These are phyloP conservation scores for Lordiphosa clarofinis DNA, from an alignment of 1,140 invertebrate species.

Conservation along the genomic window DNA sequence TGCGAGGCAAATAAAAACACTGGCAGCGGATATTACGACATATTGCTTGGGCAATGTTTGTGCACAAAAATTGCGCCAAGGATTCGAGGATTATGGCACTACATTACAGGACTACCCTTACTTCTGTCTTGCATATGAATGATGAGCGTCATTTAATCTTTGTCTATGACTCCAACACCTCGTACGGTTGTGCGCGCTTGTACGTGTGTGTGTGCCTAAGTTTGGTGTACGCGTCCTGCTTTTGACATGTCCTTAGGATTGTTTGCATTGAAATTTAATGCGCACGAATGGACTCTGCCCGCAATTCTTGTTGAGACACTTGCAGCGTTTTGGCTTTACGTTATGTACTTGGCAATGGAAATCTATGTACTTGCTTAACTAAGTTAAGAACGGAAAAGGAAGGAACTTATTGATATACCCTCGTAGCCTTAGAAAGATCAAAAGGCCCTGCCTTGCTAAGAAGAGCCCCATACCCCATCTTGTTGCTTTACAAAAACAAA, in stretches of 20 bases:
- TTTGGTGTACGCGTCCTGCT: conserved; percentile 60
- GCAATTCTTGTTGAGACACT: neutral
- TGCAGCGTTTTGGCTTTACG: conserved; percentile 54
- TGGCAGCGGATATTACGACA: conserved; percentile 68
- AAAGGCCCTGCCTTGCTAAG: too few relatives aligned
- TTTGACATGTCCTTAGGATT: conserved; percentile 75
- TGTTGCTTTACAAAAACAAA: too few relatives aligned
- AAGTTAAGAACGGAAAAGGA: too few relatives aligned
- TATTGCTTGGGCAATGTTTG: conserved; percentile 54
- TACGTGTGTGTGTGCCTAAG: conserved; percentile 34
- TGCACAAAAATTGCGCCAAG: conserved; percentile 70
- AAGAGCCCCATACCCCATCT: too few relatives aligned
- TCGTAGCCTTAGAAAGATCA: too few relatives aligned
- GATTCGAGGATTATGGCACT: conserved; percentile 75
- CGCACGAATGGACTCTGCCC: conserved; percentile 13
- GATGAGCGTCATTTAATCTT: conserved; percentile 76
- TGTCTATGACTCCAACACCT: conserved; percentile 73
- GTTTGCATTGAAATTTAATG: conserved; percentile 70
- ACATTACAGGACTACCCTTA: conserved; percentile 48
- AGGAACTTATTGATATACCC: too few relatives aligned
- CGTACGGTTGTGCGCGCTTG: too few relatives aligned
- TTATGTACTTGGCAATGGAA: conserved; percentile 66
- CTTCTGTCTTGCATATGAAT: conserved; percentile 65
- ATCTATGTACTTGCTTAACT: conserved; percentile 19
- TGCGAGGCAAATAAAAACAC: conserved; percentile 68